These are phyloP conservation scores for Alentia gelatinosa DNA, from an alignment of 2,888 invertebrate genomes.

Conservation along the genomic window DNA sequence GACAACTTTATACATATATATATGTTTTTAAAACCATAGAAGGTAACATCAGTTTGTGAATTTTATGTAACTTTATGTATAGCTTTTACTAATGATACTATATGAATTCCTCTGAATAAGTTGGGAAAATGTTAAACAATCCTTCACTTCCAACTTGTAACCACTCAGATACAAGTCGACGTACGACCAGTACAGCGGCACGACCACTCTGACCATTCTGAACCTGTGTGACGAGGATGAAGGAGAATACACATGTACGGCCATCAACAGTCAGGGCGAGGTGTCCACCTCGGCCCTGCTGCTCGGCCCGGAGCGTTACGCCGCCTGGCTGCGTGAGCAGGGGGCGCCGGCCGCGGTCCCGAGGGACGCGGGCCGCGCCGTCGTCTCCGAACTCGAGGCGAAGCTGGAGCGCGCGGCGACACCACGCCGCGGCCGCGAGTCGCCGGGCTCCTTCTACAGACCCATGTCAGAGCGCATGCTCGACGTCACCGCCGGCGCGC, in stretches of 20 bases:
- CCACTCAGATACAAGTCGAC: conserved; percentile 73
- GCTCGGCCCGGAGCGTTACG: conserved; percentile 64
- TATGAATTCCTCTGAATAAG: too few species aligned
- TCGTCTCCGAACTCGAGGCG: conserved; percentile 38
- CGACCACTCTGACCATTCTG: conserved; percentile 93
- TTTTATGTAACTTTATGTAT: too few species aligned
- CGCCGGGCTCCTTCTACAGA: conserved; percentile 55
- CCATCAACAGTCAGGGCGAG: conserved; percentile 90
- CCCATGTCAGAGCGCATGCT: conserved; percentile 58
- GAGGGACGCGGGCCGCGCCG: conserved; percentile 23
- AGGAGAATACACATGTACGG: conserved; percentile 91
- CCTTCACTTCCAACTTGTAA: too few species aligned
- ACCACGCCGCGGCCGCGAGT: conserved; percentile 21
- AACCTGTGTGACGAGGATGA: conserved; percentile 86
- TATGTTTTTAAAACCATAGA: too few species aligned
- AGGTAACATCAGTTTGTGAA: too few species aligned
- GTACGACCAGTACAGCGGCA: conserved; percentile 86
- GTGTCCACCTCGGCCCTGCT: conserved; percentile 86
- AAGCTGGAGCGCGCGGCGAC: background rate
- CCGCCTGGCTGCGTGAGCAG: conserved; percentile 61
- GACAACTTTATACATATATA: too few species aligned
- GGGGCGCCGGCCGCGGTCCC: conserved; percentile 24
- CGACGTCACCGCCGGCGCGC: conserved; percentile 47
- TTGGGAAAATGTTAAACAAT: too few species aligned
- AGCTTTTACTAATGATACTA: too few species aligned